Conservation (phyloP, 2,888 invertebrate genomes). For the Danaus chrysippus region DNA sequence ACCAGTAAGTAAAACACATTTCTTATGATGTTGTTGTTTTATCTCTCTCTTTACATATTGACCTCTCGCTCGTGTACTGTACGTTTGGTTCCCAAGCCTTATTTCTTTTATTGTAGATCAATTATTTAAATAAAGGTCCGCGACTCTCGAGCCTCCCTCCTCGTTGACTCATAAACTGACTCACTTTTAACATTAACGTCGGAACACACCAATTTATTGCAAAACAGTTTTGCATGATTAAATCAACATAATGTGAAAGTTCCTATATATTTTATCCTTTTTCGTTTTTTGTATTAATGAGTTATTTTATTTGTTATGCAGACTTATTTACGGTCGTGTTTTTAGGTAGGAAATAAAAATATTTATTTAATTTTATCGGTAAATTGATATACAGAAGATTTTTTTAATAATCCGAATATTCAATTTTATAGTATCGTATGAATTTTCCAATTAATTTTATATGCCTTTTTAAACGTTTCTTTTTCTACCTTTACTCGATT, state of each 20-base stretch:
- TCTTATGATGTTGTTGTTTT: too few species aligned
- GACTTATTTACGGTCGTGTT: too few species aligned
- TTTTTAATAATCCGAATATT: background rate
- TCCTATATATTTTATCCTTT: background rate
- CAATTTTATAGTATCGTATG: too few species aligned
- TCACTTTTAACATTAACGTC: constrained; percentile 22
- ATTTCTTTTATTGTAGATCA: constrained; percentile 19
- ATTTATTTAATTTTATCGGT: background rate
- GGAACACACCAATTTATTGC: constrained; percentile 17
- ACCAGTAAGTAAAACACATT: too few species aligned
- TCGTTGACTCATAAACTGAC: constrained; percentile 29
- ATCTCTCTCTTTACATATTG: too few species aligned
- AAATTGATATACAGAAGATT: background rate
- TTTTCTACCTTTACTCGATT: too few species aligned
- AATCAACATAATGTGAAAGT: constrained; percentile 2
- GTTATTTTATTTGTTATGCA: background rate
- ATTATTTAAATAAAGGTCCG: constrained; percentile 28
- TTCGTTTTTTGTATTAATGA: background rate
- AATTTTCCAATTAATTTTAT: too few species aligned
- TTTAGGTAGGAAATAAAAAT: too few species aligned
- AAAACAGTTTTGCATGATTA: constrained; percentile 5
- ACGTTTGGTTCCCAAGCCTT: background rate
- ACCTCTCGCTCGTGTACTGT: too few species aligned
- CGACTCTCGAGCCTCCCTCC: constrained; percentile 18
- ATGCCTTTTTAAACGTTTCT: too few species aligned